These are phyloP conservation scores for Teinopalpus imperialis DNA, from an alignment of 2,888 invertebrate species.

Conservation along the genomic window DNA sequence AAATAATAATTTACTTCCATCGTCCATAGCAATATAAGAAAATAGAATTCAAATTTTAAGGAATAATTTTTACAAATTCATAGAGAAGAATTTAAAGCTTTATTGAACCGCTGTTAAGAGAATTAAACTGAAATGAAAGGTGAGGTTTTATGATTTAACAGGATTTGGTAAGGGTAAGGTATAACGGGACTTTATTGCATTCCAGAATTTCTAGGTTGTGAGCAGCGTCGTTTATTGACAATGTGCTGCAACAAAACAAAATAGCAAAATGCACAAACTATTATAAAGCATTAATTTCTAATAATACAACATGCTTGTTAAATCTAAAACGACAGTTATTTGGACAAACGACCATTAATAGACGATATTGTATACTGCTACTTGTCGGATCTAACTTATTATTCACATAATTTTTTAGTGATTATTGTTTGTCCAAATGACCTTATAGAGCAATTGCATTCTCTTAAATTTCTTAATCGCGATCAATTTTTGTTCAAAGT, in stretches of 20 bases:
- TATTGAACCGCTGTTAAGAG: too few relatives aligned
- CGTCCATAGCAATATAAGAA: too few relatives aligned
- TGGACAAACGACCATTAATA: slow-evolving; percentile 6
- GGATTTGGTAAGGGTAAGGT: slow-evolving; percentile 33
- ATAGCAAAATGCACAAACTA: slow-evolving; percentile 74
- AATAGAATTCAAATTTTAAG: too few relatives aligned
- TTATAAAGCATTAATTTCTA: slow-evolving; percentile 53
- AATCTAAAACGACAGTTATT: slow-evolving; percentile 15
- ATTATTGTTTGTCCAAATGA: slow-evolving; percentile 15
- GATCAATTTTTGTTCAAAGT: too few relatives aligned
- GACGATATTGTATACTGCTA: too few relatives aligned
- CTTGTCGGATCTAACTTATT: not conserved
- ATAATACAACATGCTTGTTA: slow-evolving; percentile 47
- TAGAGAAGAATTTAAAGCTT: not conserved
- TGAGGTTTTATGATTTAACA: slow-evolving; percentile 26
- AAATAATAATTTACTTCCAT: too few relatives aligned
- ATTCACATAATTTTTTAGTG: not conserved
- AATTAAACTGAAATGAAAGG: slow-evolving; percentile 23
- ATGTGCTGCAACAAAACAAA: slow-evolving; percentile 75
- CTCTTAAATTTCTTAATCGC: too few relatives aligned
- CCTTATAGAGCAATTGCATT: slow-evolving; percentile 16
- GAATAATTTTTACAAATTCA: too few relatives aligned
- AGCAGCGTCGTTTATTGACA: slow-evolving; percentile 65
- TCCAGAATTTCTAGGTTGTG: slow-evolving; percentile 58
- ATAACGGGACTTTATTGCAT: slow-evolving; percentile 53